Evolutionary conservation across 2,113 vertebrate species (phyloP).

Genomic region (Ancistrus triradiatus): DNA sequence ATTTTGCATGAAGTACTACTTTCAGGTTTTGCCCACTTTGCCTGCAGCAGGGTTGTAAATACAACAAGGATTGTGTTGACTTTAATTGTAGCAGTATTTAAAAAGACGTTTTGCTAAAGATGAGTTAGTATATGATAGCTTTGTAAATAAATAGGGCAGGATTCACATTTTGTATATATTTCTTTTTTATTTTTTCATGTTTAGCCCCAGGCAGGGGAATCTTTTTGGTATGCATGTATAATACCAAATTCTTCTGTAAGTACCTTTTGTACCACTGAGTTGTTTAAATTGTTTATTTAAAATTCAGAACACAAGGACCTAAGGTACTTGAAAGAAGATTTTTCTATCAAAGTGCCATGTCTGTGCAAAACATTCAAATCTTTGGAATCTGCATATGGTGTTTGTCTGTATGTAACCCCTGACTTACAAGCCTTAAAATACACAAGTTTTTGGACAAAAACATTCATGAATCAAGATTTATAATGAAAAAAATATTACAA

Average conservation of each 20-base stretch:
- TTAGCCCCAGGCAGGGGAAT: conserved; percentile 44
- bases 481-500: no score
- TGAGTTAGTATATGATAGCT: conserved; percentile 51
- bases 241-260: conserved; percentile 22
- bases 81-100: conserved; percentile 76
- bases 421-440: conserved; percentile 24
- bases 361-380: conserved; percentile 5
- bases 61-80: conserved; percentile 38
- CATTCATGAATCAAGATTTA: no score
- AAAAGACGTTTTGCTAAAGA: conserved; percentile 35
- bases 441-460: conserved; percentile 1
- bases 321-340: conserved; percentile 40
- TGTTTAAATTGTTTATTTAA: conserved; percentile 13
- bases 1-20: conserved; percentile 1
- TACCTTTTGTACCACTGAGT: conserved; percentile 5
- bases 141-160: conserved; percentile 61
- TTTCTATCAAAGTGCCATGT: neutral
- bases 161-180: conserved; percentile 59
- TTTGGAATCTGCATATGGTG: conserved; percentile 31
- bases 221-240: conserved; percentile 19
- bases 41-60: conserved; percentile 49
- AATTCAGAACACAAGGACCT: conserved; percentile 21
- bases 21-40: conserved; percentile 44
- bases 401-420: conserved; percentile 25
- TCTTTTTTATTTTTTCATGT: conserved; percentile 10